Percentiles rank a stretch among this genome's conserved stretches.
phyloP scores from a whole-genome alignment of 2,113 vertebrate genomes.

The Podarcis muralis region DNA sequence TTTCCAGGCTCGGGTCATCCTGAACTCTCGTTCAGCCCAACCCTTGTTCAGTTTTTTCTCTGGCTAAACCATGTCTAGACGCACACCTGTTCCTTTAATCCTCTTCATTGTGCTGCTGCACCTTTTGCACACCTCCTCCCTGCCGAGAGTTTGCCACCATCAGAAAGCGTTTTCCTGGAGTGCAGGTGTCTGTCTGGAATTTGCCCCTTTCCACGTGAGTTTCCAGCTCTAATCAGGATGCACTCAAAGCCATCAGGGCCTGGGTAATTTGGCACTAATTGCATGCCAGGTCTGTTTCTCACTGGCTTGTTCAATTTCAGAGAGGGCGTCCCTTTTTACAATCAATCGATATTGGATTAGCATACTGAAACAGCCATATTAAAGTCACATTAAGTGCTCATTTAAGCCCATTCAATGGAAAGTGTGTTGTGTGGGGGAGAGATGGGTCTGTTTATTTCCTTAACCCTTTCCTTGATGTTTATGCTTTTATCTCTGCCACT shows the following conservation, averaged over 20 bases:
- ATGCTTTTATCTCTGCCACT: background rate
- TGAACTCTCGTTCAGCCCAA: background rate
- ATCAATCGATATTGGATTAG: constrained; percentile 11
- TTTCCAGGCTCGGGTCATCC: background rate
- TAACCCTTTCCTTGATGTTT: background rate
- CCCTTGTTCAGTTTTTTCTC: no score
- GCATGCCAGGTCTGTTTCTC: background rate
- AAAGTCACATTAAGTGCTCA: constrained; percentile 15
- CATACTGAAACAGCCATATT: constrained; percentile 11
- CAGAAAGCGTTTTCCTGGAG: background rate
- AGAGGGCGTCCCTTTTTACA: background rate
- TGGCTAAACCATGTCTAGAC: no score
- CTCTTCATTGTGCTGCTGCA: background rate
- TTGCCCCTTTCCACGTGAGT: background rate
- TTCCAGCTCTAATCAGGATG: constrained; percentile 18
- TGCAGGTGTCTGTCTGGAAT: constrained; percentile 1
- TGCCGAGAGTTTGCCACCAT: background rate
- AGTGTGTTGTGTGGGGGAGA: fast-evolving
- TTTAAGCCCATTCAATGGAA: background rate
- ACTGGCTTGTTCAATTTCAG: background rate
- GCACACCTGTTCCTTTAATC: background rate
- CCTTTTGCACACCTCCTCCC: background rate
- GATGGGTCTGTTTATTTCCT: background rate
- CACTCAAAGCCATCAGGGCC: background rate
- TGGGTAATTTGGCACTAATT: constrained; percentile 18